These are phyloP conservation scores for Drosophila nikananu DNA, from an alignment of 1,140 invertebrate species.

Conservation along the genomic window DNA sequence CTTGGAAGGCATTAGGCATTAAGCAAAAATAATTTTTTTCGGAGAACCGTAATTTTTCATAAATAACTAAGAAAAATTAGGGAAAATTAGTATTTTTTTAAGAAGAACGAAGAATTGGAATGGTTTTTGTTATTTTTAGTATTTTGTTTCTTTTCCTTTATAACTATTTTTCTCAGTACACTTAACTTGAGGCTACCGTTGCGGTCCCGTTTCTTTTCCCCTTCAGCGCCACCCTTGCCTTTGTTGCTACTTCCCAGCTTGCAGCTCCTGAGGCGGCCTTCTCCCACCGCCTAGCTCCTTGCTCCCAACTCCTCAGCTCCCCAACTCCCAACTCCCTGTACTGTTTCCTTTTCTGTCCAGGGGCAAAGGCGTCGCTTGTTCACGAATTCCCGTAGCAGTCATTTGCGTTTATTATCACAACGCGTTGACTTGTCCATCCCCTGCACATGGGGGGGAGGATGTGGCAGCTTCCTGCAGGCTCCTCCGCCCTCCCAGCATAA, in stretches of 20 bases:
- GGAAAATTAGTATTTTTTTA: too few species aligned
- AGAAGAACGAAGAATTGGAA: too few species aligned
- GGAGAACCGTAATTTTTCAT: too few species aligned
- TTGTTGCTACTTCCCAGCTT: conserved; percentile 10
- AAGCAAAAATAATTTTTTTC: too few species aligned
- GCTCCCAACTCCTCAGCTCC: neutral
- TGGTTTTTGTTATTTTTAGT: too few species aligned
- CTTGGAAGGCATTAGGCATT: too few species aligned
- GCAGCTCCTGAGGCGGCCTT: neutral
- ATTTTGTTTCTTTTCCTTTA: neutral
- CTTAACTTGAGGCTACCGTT: conserved; percentile 27
- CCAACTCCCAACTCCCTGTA: conserved; percentile 8
- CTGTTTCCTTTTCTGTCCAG: conserved; percentile 32
- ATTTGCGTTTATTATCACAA: conserved; percentile 79
- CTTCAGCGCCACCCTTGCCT: conserved; percentile 17
- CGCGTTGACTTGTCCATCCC: conserved; percentile 48
- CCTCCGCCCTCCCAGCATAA: conserved; percentile 35
- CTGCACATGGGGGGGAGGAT: neutral
- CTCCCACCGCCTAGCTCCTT: neutral
- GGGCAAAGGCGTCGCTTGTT: conserved; percentile 52
- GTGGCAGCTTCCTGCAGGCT: neutral
- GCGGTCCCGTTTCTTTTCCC: conserved; percentile 16
- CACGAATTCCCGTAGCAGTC: conserved; percentile 75
- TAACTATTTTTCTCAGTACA: neutral
- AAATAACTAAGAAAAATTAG: too few species aligned